phyloP scores from a whole-genome alignment of 1,140 invertebrate species.

The Sycobia sp. region DNA sequence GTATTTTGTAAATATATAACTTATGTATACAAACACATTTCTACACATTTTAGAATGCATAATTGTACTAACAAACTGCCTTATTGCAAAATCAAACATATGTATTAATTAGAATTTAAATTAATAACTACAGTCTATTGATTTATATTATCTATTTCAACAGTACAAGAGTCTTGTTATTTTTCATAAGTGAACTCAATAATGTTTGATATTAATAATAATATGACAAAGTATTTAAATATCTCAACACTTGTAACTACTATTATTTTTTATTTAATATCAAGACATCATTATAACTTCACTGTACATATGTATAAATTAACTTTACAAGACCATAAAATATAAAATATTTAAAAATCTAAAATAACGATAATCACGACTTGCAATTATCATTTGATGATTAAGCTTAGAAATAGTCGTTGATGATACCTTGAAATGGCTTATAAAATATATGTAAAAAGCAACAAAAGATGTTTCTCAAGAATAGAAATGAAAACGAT shows the following conservation, averaged over 20 bases:
- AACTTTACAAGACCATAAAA: conserved; percentile 32
- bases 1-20: conserved; percentile 38
- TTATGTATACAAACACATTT: conserved; percentile 15
- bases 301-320: conserved; percentile 19
- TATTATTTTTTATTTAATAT: conserved; percentile 6
- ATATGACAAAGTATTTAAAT: conserved; percentile 5
- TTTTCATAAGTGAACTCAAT: conserved; percentile 6
- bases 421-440: conserved; percentile 14
- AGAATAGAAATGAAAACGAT: conserved; percentile 25
- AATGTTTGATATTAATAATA: conserved; percentile 19
- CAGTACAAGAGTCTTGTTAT: conserved; percentile 24
- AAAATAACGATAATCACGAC: conserved; percentile 23
- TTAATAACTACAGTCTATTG: conserved; percentile 27
- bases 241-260: neutral
- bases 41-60: conserved; percentile 1
- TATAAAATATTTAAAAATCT: conserved; percentile 34
- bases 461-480: conserved; percentile 25
- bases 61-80: conserved; percentile 13
- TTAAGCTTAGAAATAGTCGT: conserved; percentile 19
- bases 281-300: conserved; percentile 14
- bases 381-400: conserved; percentile 14
- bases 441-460: conserved; percentile 28
- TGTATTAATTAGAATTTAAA: conserved; percentile 36
- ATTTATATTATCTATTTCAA: conserved; percentile 32
- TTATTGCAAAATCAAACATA: conserved; percentile 41